These are phyloP conservation scores for Neoarius graeffei DNA, from an alignment of 2,113 vertebrate genomes.

Conservation along the genomic window DNA sequence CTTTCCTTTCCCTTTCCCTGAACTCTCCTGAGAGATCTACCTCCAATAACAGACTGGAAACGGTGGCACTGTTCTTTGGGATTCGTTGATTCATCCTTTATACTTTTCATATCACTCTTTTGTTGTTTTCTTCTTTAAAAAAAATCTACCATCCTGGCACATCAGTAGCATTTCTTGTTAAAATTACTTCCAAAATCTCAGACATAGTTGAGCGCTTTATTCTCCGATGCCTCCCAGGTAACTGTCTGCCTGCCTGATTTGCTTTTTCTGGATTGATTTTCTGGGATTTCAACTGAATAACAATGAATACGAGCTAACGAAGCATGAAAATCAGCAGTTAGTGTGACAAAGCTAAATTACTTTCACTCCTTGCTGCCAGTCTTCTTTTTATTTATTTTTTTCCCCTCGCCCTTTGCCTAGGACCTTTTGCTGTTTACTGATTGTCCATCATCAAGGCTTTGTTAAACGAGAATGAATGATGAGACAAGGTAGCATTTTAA, in stretches of 20 bases:
- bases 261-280: background rate
- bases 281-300: background rate
- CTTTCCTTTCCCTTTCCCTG: background rate
- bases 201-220: background rate
- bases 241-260: background rate
- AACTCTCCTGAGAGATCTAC: slow-evolving; percentile 25
- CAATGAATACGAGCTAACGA: background rate
- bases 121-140: background rate
- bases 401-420: too few relatives aligned
- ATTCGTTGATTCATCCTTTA: background rate
- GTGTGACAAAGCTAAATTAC: background rate
- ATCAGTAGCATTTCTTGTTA: slow-evolving; percentile 14
- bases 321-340: background rate
- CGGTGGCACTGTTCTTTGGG: slow-evolving; percentile 7
- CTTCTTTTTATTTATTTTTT: background rate
- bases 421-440: background rate
- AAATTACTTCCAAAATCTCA: background rate
- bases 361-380: background rate
- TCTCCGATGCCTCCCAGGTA: background rate
- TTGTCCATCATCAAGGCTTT: background rate
- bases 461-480: background rate
- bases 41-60: slow-evolving; percentile 13
- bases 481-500: background rate
- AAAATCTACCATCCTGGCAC: background rate
- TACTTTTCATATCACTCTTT: background rate